Evolutionary conservation across 2,113 vertebrate species (phyloP).

Genomic region (Pedionomus torquatus): DNA sequence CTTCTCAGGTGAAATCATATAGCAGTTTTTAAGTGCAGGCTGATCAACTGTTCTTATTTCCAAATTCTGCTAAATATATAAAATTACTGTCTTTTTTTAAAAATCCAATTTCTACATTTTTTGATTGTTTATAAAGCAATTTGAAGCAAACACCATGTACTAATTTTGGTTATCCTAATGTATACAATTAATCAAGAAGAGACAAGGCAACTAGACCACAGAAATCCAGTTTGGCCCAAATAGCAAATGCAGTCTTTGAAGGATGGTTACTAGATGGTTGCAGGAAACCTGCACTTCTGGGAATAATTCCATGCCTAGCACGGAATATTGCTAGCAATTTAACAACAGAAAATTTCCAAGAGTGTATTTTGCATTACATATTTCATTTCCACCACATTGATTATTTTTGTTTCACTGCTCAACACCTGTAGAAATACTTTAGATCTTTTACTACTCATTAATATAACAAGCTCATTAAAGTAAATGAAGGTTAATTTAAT

Average conservation of each 20-base stretch:
- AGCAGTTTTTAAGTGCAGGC: background rate
- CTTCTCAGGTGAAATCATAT: background rate
- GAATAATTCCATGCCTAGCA: no score
- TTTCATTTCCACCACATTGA: background rate
- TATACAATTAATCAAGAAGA: no score
- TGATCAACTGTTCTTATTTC: background rate
- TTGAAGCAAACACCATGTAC: no score
- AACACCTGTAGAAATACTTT: slow-evolving; percentile 15
- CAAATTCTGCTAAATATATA: background rate
- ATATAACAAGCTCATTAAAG: slow-evolving; percentile 18
- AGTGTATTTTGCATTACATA: background rate
- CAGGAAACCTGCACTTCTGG: no score
- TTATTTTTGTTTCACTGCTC: background rate
- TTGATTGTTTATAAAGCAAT: no score
- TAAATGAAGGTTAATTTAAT: slow-evolving; percentile 45
- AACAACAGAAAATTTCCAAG: background rate
- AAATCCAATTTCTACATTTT: background rate
- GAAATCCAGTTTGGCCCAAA: no score
- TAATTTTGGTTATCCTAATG: no score
- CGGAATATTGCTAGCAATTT: background rate
- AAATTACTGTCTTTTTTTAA: background rate
- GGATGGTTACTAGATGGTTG: no score
- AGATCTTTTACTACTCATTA: slow-evolving; percentile 14
- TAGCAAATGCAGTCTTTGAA: no score
- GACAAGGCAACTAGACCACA: no score